Evolutionary conservation across 2,888 invertebrate species (phyloP).

Genomic region (Stomorhina lunata): DNA sequence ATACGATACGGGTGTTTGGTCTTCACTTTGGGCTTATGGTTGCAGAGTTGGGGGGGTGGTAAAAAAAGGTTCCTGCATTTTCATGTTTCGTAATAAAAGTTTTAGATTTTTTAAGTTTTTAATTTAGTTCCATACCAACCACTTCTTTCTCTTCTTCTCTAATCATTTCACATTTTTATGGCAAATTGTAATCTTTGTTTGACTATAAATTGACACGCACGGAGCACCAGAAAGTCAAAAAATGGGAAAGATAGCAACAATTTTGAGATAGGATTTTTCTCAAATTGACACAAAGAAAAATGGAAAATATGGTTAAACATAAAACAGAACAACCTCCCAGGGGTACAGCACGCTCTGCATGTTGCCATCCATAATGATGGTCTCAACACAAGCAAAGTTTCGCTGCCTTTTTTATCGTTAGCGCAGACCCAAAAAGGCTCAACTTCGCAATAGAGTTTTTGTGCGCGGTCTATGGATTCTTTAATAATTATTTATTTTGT

Average conservation of each 20-base stretch:
- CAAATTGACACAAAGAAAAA: not conserved
- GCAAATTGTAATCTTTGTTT: conserved; percentile 63
- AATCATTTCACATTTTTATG: conserved; percentile 50
- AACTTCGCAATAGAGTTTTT: conserved; percentile 43
- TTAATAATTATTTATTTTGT: conserved; percentile 26
- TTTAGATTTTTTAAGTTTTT: conserved; percentile 64
- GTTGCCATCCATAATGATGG: conserved; percentile 61
- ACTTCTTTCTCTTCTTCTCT: not conserved
- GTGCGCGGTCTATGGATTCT: conserved; percentile 51
- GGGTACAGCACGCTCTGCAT: conserved; percentile 62
- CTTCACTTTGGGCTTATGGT: not conserved
- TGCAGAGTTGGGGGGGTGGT: conserved; percentile 47
- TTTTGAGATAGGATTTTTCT: too few species aligned
- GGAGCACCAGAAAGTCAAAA: not conserved
- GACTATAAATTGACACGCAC: conserved; percentile 56
- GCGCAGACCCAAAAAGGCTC: conserved; percentile 27
- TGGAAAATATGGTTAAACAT: conserved; percentile 16
- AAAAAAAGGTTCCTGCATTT: conserved; percentile 69
- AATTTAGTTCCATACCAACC: conserved; percentile 56
- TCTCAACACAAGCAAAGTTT: conserved; percentile 4
- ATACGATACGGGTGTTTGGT: conserved; percentile 44
- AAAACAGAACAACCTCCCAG: conserved; percentile 39
- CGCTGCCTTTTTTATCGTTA: conserved; percentile 28
- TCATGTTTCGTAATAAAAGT: conserved; percentile 66
- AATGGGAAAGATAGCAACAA: not conserved